Evolutionary conservation across 2,113 vertebrate genomes (phyloP).

Genomic region (Peromyscus californicus): DNA sequence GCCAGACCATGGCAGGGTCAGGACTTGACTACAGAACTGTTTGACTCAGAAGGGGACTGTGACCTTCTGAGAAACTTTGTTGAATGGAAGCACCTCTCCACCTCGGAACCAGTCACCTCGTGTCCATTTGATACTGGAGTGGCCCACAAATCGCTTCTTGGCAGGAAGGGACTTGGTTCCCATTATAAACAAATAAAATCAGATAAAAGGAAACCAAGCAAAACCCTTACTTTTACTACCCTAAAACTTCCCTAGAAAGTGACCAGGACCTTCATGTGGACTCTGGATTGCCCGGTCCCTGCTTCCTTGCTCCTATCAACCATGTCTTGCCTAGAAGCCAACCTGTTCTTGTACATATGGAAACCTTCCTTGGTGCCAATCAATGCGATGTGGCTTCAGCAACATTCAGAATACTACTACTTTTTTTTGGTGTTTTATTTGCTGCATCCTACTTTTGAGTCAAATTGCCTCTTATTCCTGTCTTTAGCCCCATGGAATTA

Average conservation of each 20-base stretch:
- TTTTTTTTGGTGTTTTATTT: not conserved
- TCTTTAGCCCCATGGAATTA: not conserved
- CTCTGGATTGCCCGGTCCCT: not conserved
- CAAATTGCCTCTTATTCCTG: not conserved
- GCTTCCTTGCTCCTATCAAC: not conserved
- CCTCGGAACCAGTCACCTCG: not conserved
- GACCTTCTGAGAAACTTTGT: not conserved
- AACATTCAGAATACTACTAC: not conserved
- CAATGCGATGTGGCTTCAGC: not conserved
- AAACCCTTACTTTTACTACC: slow-evolving; percentile 8
- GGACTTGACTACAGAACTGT: not conserved
- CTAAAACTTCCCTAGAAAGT: not conserved
- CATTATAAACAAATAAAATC: not conserved
- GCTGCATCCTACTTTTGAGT: not conserved
- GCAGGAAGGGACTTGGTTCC: not conserved
- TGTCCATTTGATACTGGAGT: not conserved
- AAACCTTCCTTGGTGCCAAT: not conserved
- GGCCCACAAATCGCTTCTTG: not conserved
- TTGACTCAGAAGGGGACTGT: not conserved
- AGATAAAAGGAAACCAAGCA: not conserved
- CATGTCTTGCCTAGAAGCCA: not conserved
- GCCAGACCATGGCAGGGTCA: not conserved
- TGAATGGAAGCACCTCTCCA: not conserved
- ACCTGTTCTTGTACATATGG: not conserved
- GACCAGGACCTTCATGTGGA: not conserved